Base-by-base conservation (phyloP, 1,140 invertebrate genomes). In the Ylistrum balloti region DNA sequence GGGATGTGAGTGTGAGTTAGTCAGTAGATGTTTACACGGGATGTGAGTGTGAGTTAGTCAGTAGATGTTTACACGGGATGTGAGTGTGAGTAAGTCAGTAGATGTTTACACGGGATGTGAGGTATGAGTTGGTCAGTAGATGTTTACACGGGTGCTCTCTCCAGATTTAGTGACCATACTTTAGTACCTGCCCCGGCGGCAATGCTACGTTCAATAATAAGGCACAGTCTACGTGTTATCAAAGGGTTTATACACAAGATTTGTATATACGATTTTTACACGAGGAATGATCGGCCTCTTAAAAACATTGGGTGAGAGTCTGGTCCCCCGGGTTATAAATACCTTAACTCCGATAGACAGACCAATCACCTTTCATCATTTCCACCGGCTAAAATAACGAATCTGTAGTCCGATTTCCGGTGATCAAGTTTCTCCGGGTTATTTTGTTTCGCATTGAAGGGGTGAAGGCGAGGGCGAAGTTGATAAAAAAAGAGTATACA, bases 291-390 rank as follows among this genome's bases (percentile, higher is more conserved):
- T 74, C 22, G 56, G n/a, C 22, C 56, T 28, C 56, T 28, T n/a
- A 3, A 74, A 74, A 45, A 45, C 41, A 45, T 45, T 17, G 41
- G 41, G 17, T 17, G 41, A 13, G 17, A 9, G 17, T 9, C 56
- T 7, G n/a, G 56, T 28, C 56, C 22, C 17, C 56, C 56, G 28
- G 22, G n/a, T 22, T 74, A 38, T 38, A 28, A 74, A 74, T 74
- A 28, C 17, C 56, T 7, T 45, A 45, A 45, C 41, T 28, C 56
- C 56, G 3, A 74, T 11, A 74, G 56, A 28, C n/a, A 74, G 56
- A 28, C 56, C 56, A 74, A n/a, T 74, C 56, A 74, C 56, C 56
- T 74, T 74, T 74, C 56, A 74, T 74, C 56, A 74, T 74, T n/a
- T 74, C 56, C 56, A 74, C 9, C 22, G 22, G 56, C 22, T 74